phyloP scores from a whole-genome alignment of 2,888 invertebrate genomes.

The Ptilodon capucinus region DNA sequence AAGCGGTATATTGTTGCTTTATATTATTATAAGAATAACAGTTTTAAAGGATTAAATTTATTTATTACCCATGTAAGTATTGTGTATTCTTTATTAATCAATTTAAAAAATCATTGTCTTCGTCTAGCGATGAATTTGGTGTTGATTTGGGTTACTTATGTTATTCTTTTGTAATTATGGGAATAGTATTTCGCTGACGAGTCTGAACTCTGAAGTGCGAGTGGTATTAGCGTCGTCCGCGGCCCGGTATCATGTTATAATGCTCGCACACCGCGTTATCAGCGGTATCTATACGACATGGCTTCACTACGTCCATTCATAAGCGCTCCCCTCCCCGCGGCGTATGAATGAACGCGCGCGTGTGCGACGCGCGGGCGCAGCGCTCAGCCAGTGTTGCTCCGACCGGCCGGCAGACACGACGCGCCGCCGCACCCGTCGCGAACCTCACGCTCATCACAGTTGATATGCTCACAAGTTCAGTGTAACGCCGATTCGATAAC shows the following conservation, averaged over 20 bases:
- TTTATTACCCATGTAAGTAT: conserved; percentile 5
- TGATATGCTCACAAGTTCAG: conserved; percentile 67
- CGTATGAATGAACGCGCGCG: conserved; percentile 67
- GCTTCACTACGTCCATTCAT: conserved; percentile 81
- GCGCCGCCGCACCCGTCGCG: conserved; percentile 49
- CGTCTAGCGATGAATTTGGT: conserved; percentile 12
- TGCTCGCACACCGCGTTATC: conserved; percentile 68
- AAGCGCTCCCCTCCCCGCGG: conserved; percentile 62
- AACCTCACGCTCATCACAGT: conserved; percentile 50
- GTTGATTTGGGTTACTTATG: conserved; percentile 33
- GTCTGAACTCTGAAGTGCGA: conserved; percentile 28
- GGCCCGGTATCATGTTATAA: conserved; percentile 55
- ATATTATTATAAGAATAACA: conserved; percentile 35
- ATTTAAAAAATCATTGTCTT: no score
- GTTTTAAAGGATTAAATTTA: conserved; percentile 17
- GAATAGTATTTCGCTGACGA: conserved; percentile 43
- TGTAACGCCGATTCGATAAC: conserved; percentile 57
- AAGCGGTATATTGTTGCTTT: conserved; percentile 38
- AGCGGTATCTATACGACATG: conserved; percentile 68
- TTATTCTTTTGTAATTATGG: conserved; percentile 37
- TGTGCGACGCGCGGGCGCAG: conserved; percentile 61
- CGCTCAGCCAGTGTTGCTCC: conserved; percentile 67
- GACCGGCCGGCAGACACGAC: conserved; percentile 54
- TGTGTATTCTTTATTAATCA: conserved; percentile 20
- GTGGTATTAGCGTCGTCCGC: background rate